These are phyloP conservation scores for Bubo blakistoni DNA, from an alignment of 2,113 vertebrate species.

Conservation along the genomic window DNA sequence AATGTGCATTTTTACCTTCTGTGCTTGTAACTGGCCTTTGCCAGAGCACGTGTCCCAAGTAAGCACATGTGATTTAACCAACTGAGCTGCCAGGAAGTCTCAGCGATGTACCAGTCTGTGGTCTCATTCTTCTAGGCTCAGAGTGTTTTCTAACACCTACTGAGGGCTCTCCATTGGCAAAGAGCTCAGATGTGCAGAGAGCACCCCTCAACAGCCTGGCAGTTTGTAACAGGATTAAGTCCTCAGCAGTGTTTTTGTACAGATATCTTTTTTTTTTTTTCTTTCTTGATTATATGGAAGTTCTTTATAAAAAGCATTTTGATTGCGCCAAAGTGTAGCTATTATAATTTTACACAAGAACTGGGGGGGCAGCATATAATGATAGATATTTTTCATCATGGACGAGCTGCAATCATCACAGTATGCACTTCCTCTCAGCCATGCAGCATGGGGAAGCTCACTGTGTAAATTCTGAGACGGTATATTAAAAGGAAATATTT, in stretches of 20 bases:
- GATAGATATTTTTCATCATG: slow-evolving; percentile 33
- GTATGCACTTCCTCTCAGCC: slow-evolving; percentile 30
- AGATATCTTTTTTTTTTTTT: not conserved
- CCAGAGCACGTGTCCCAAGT: not conserved
- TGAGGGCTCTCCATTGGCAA: not conserved
- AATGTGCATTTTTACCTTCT: not conserved
- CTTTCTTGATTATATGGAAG: not conserved
- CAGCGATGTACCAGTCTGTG: not conserved
- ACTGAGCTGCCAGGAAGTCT: not conserved
- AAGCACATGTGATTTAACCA: not conserved
- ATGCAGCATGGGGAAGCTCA: not conserved
- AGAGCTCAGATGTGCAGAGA: not conserved
- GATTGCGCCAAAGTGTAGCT: not conserved
- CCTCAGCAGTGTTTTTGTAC: not conserved
- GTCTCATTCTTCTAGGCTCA: not conserved
- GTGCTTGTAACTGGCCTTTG: not conserved
- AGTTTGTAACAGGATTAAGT: not conserved
- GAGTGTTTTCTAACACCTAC: not conserved
- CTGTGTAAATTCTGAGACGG: slow-evolving; percentile 1
- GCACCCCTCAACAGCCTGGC: not conserved
- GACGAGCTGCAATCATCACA: slow-evolving; percentile 39
- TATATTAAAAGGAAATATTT: slow-evolving; percentile 44
- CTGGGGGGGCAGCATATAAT: not conserved
- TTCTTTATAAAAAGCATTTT: slow-evolving; percentile 23
- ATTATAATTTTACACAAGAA: not conserved